A percentile compares a stretch with the other conserved stretches of the same genome.
Conservation (phyloP, 2,113 vertebrate species). For the Laterallus jamaicensis region DNA sequence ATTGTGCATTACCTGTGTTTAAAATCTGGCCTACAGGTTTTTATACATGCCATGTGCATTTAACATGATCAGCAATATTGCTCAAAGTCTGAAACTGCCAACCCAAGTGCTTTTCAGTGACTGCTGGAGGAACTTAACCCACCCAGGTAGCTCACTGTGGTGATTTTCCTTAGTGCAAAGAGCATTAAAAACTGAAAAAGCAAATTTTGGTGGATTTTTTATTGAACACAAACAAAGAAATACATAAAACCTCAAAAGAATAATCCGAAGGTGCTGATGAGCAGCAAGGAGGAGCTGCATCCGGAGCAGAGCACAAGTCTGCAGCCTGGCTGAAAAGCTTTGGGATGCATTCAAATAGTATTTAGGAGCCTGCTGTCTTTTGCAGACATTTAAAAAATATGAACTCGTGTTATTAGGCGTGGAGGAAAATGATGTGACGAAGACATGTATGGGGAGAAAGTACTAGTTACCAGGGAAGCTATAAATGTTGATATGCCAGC, state of each 20-base stretch:
- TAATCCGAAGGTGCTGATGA: background rate
- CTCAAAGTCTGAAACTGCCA: background rate
- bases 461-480: background rate
- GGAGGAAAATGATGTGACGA: background rate
- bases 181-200: background rate
- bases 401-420: background rate
- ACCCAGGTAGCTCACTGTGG: fast-evolving
- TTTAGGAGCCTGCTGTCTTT: background rate
- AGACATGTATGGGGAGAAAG: background rate
- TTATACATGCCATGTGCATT: background rate
- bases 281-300: background rate
- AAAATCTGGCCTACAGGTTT: background rate
- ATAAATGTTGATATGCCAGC: background rate
- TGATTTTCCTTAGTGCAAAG: background rate
- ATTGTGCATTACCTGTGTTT: background rate
- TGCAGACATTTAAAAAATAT: background rate
- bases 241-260: background rate
- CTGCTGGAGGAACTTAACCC: background rate
- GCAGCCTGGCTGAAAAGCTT: background rate
- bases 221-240: background rate
- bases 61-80: background rate
- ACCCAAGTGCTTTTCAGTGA: background rate
- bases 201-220: background rate
- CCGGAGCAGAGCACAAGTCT: background rate
- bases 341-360: background rate